Evolutionary conservation across 2,797 vertebrate genomes (phyloP), one percentile per base, ranked within the genome.

Genomic region (Eleutherodactylus coqui): DNA sequence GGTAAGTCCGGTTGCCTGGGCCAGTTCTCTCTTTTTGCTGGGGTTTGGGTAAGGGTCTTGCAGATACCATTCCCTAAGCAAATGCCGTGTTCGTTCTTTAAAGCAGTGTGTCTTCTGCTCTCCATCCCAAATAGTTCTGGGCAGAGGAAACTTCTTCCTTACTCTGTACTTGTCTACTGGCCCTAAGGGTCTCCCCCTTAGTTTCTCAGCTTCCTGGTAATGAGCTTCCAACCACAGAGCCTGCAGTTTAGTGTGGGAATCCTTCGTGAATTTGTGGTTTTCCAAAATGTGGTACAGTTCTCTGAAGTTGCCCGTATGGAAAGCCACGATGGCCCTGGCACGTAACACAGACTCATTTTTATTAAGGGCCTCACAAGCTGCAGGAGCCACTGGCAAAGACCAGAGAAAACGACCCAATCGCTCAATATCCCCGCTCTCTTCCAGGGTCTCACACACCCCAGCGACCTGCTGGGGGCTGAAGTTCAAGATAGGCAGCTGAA

Each of bases 61-160:
- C 88, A 99, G 96, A 92, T 99, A 99, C 98, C 98, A 99, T 93
- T 99, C 98, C 90, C 98, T 91, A 85, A 99, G 95, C 93, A 99
- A 96, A 92, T 99, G 97, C 88, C 98, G 93, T 92, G 98, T 99
- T 92, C 98, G 93, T 94, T 99, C 98, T 92, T 99, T 99, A 95
- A 99, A 99, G 95, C 98, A 99, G 91, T 99, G 98, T 60, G 98
- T 99, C 92, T 99, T 99, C 95, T 99, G 98, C 93, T 99, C 98
- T 60, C 98, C 98, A 87, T 99, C 98, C 98, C 98, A 99, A 89
- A 99, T 99, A 91, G 98, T 99, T 91, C 97, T 96, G 86, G 98
- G 98, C 85, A 99, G 92, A 4, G 98, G 98, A 92, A 99, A 99
- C 98, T 99, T 99, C 98, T 99, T 99, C 84, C 98, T 94, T 78